Evolutionary conservation across 2,888 invertebrate species (phyloP).

Genomic region (Phania funesta): DNA sequence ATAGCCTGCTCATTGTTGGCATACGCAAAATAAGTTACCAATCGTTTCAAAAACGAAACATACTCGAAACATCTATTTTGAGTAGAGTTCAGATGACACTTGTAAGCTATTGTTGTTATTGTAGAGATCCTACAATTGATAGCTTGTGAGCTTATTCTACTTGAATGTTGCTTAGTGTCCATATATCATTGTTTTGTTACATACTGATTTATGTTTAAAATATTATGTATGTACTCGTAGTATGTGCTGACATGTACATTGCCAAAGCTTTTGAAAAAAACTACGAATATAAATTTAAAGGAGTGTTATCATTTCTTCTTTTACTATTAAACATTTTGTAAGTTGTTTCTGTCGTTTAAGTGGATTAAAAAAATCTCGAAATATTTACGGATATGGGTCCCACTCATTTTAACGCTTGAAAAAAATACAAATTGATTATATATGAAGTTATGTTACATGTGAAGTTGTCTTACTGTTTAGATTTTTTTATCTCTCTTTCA

Average conservation of each 20-base stretch:
- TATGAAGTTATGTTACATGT: too few relatives aligned
- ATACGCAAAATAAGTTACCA: too few relatives aligned
- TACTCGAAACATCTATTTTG: not conserved
- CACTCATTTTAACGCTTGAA: conserved; percentile 36
- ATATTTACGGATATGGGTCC: conserved; percentile 25
- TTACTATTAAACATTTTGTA: not conserved
- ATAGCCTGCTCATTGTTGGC: too few relatives aligned
- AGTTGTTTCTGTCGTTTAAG: not conserved
- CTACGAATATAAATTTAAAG: conserved; percentile 13
- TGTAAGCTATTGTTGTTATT: too few relatives aligned
- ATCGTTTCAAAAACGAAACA: not conserved
- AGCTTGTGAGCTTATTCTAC: not conserved
- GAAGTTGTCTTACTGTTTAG: too few relatives aligned
- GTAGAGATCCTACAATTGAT: conserved; percentile 30
- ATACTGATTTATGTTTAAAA: conserved; percentile 53
- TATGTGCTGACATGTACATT: conserved; percentile 31
- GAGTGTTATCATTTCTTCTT: conserved; percentile 16
- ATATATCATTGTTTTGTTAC: conserved; percentile 49
- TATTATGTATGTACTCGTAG: conserved; percentile 28
- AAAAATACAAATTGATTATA: too few relatives aligned
- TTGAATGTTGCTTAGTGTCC: not conserved
- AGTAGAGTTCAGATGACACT: too few relatives aligned
- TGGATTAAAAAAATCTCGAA: not conserved
- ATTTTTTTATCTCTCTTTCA: too few relatives aligned
- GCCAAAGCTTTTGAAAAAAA: conserved; percentile 56